phyloP scores from a whole-genome alignment of 2,113 vertebrate genomes.

The Plectropomus leopardus region DNA sequence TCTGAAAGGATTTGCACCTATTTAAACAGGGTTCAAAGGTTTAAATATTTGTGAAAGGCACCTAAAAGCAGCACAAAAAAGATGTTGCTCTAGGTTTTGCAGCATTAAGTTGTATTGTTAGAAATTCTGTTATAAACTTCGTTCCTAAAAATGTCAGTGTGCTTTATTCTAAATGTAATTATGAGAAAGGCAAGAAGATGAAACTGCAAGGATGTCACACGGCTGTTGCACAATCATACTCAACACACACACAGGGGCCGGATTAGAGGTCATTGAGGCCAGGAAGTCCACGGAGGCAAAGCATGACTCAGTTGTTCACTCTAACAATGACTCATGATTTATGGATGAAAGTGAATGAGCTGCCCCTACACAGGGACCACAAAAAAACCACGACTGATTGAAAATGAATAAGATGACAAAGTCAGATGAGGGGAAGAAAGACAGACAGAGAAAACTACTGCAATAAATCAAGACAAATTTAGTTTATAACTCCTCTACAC shows the following conservation, averaged over 20 bases:
- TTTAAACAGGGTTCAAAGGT: no score
- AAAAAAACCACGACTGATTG: no score
- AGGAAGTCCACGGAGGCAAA: slow-evolving; percentile 33
- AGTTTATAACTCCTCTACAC: background rate
- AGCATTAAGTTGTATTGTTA: no score
- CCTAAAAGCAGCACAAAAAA: no score
- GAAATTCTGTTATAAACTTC: no score
- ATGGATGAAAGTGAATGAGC: background rate
- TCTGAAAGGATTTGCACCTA: no score
- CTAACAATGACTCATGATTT: slow-evolving; percentile 38
- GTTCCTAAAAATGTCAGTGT: background rate
- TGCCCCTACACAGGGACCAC: slow-evolving; percentile 6
- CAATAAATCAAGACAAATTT: background rate
- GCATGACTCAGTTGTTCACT: slow-evolving; percentile 41
- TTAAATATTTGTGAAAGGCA: no score
- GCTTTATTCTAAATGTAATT: background rate
- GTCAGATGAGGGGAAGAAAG: background rate
- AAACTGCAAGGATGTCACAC: background rate
- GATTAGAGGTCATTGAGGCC: slow-evolving; percentile 19
- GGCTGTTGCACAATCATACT: background rate
- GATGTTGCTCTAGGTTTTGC: no score
- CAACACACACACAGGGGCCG: background rate
- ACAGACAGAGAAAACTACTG: no score
- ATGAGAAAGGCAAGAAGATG: background rate
- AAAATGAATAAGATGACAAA: no score